Conservation (phyloP, 2,888 invertebrate species). For the Rotaria sp. region DNA sequence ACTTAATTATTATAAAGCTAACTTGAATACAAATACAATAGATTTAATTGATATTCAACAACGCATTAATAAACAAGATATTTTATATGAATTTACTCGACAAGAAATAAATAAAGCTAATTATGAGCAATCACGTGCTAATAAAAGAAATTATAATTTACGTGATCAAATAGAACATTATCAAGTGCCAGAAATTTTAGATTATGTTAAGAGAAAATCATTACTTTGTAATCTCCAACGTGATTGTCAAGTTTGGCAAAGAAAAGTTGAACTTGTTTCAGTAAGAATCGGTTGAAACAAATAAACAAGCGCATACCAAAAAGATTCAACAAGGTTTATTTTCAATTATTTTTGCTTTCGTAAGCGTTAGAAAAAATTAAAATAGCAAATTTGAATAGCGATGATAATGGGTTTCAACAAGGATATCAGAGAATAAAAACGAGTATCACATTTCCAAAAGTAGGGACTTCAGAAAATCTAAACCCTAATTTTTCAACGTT, state of each 20-base stretch:
- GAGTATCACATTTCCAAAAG: too few species aligned
- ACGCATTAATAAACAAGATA: neutral
- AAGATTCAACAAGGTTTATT: too few species aligned
- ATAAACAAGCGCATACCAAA: too few species aligned
- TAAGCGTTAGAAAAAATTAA: too few species aligned
- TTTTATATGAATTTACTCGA: neutral
- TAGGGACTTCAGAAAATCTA: too few species aligned
- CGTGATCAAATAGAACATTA: constrained; percentile 53
- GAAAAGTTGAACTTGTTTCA: constrained; percentile 56
- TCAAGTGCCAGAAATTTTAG: constrained; percentile 54
- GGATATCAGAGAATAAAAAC: too few species aligned
- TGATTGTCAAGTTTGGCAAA: constrained; percentile 54
- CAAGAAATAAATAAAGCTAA: neutral
- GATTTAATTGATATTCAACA: constrained; percentile 21
- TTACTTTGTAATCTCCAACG: constrained; percentile 53
- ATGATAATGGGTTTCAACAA: too few species aligned
- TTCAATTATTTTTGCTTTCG: too few species aligned
- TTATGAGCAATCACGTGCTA: constrained; percentile 52
- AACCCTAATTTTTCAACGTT: too few species aligned
- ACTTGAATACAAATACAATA: neutral
- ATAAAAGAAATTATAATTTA: constrained; percentile 50
- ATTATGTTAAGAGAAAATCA: constrained; percentile 54
- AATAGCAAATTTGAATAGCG: too few species aligned
- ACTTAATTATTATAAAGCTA: constrained; percentile 46
- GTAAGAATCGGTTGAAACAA: constrained; percentile 44